Evolutionary conservation across 2,797 vertebrate genomes (phyloP).

Genomic region (Chromis chromis): DNA sequence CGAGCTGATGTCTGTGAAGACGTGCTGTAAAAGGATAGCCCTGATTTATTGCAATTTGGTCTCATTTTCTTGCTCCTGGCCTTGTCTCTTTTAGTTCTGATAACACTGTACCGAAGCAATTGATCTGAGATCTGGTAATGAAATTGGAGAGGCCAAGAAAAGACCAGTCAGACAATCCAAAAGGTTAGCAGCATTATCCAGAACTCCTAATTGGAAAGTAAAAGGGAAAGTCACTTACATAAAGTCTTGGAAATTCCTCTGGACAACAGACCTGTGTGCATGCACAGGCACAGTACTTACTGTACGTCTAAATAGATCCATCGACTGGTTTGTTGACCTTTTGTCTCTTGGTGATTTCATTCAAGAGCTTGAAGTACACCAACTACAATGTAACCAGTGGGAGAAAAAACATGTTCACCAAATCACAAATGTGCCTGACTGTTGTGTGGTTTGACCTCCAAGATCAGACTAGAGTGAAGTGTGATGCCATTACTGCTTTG

Average conservation of each 20-base stretch:
- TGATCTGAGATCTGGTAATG: conserved; percentile 6
- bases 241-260: neutral
- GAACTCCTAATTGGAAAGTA: neutral
- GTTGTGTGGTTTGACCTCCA: conserved; percentile 76
- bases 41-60: conserved; percentile 16
- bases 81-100: conserved; percentile 13
- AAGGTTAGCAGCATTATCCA: neutral
- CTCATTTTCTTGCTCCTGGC: conserved; percentile 19
- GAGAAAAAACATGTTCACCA: neutral
- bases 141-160: neutral
- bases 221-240: neutral
- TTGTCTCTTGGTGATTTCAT: neutral
- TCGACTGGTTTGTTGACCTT: neutral
- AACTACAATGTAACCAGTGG: neutral
- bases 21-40: conserved; percentile 8
- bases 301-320: neutral
- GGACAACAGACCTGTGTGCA: neutral
- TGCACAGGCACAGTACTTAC: neutral
- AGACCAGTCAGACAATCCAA: neutral
- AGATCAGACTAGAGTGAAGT: conserved; percentile 88
- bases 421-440: neutral
- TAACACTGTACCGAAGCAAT: conserved; percentile 4
- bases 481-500: conserved; percentile 85
- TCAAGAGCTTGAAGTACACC: neutral
- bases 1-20: conserved; percentile 37